These are phyloP conservation scores for Parnassius smintheus DNA, from an alignment of 2,888 invertebrate genomes.

Conservation along the genomic window DNA sequence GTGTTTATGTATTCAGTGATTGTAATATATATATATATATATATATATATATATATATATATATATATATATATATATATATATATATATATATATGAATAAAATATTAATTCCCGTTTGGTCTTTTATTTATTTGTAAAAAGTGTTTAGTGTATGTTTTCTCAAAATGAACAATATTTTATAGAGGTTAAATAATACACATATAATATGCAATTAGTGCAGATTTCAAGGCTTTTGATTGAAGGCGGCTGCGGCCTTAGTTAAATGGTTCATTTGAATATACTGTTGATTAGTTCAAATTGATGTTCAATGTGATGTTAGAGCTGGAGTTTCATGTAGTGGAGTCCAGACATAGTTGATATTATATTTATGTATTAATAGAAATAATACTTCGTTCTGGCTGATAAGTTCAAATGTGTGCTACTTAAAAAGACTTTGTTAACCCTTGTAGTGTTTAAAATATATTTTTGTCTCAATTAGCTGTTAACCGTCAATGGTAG, in stretches of 20 bases:
- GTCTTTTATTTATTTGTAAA: slow-evolving; percentile 24
- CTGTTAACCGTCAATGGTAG: background rate
- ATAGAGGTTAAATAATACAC: background rate
- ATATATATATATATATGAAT: slow-evolving; percentile 15
- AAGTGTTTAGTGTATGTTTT: background rate
- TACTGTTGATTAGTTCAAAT: slow-evolving; percentile 40
- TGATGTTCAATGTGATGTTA: slow-evolving; percentile 37
- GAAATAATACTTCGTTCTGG: slow-evolving; percentile 40
- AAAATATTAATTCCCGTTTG: slow-evolving; percentile 12
- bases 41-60: too few relatives aligned
- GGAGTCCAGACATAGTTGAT: slow-evolving; percentile 12
- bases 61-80: too few relatives aligned
- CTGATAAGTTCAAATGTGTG: slow-evolving; percentile 63
- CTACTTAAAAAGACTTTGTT: slow-evolving; percentile 40
- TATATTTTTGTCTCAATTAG: slow-evolving; percentile 3
- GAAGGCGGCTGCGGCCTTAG: background rate
- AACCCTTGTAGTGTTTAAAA: slow-evolving; percentile 27
- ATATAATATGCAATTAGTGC: background rate
- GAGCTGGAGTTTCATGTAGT: slow-evolving; percentile 14
- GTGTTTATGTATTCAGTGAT: slow-evolving; percentile 9
- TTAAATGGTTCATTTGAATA: slow-evolving; percentile 21
- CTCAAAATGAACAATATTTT: too few relatives aligned
- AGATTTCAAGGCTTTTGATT: background rate
- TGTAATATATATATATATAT: too few relatives aligned
- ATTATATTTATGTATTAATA: slow-evolving; percentile 36